A percentile compares a stretch with the other conserved stretches of the same genome.
These are phyloP conservation scores for Nesidiocoris tenuis DNA, from an alignment of 2,888 invertebrate genomes.

Conservation along the genomic window DNA sequence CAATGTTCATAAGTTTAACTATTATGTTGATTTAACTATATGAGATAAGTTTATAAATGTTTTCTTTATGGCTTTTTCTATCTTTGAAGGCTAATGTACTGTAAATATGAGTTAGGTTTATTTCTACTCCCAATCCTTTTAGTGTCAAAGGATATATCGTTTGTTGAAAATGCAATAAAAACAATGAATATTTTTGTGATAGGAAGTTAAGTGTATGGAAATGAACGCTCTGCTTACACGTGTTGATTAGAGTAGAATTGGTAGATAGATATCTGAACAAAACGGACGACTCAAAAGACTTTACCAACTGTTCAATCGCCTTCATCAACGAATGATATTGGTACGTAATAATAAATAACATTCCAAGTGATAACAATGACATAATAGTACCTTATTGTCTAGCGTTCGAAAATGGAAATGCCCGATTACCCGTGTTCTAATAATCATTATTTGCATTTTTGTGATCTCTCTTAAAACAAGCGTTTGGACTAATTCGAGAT, in stretches of 20 bases:
- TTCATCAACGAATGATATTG: conserved; percentile 34
- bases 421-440: neutral
- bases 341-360: conserved; percentile 31
- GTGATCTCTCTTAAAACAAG: conserved; percentile 34
- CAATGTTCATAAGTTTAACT: conserved; percentile 17
- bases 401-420: neutral
- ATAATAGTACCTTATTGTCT: neutral
- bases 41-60: conserved; percentile 18
- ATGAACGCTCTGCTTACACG: neutral
- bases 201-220: conserved; percentile 15
- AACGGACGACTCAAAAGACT: neutral
- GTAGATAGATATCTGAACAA: neutral
- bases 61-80: conserved; percentile 28
- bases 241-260: neutral
- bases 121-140: conserved; percentile 32
- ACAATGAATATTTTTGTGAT: conserved; percentile 41
- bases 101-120: conserved; percentile 36
- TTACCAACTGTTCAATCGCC: neutral
- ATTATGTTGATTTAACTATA: conserved; percentile 34
- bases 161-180: conserved; percentile 28
- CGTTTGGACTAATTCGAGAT: conserved; percentile 30
- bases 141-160: conserved; percentile 10
- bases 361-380: conserved; percentile 32
- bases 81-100: conserved; percentile 41
- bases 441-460: conserved; percentile 18